Base-by-base conservation (phyloP, 2,888 invertebrate species). In the Drosophila mercatorum region DNA sequence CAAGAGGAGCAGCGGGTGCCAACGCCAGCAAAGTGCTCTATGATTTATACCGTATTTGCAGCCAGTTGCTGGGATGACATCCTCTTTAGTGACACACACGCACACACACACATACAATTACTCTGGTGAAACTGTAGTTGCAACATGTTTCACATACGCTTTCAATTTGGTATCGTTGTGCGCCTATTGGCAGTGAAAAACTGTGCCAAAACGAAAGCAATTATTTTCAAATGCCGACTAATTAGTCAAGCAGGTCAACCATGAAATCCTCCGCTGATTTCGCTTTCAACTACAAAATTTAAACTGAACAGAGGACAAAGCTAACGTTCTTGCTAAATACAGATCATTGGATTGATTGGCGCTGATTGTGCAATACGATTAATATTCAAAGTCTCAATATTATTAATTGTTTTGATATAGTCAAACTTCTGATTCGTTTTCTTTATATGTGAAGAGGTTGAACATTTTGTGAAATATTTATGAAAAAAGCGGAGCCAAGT, bases 1-100 rank as follows among this genome's bases (percentile, higher is more conserved):
- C 61, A 17, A 10, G 51, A 41, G 47, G 11, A 43, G 38, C 17
- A 34, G 56, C 14, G 55, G 38, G 40, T 44, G 64, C 66, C 64
- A 64, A 53, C 51, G 71, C 80, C 61, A 61, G 67, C 62, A 76
- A 78, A 80, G 80, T 75, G 65, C 70, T 73, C 60, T 61, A 72
- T 87, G 82, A 81, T 83, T 83, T 81, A 87, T 78, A 76, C 69
- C 57, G 67, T 63, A 81, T 83, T 87, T 72, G 56, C 64, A 65
- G 46, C 17, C 53, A 67, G 51, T 59, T 59, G n/a, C 44, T 57
- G 36, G 41, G 26, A 41, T 60, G 55, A 56, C 55, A 59, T 56
- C 17, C 58, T 44, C 40, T 59, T 38, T 60, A 22, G 44, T 12
- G 36, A 28, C 46, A 36, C 31, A 38, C 5, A 26, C 40, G 40